These are phyloP conservation scores for Microctenopoma stevenorrisi DNA, from an alignment of 2,797 vertebrate genomes.

Conservation along the genomic window DNA sequence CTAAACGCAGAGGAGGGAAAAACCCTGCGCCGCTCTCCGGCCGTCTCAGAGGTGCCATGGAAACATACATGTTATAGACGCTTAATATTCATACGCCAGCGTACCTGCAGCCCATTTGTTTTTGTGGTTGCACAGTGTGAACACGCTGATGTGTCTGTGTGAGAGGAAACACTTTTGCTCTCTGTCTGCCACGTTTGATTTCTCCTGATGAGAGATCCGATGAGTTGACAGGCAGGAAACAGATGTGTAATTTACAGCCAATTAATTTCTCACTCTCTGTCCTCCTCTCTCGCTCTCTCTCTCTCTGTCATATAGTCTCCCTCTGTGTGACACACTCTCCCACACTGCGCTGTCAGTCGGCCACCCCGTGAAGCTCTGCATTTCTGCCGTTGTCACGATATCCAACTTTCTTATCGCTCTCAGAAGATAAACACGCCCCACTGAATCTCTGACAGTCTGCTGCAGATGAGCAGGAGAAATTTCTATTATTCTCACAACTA, in stretches of 20 bases:
- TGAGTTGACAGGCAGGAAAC: slow-evolving; percentile 81
- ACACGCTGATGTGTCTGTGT: slow-evolving; percentile 15
- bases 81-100: slow-evolving; percentile 6
- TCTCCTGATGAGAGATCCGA: slow-evolving; percentile 67
- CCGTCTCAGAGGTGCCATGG: no score
- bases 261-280: slow-evolving; percentile 71
- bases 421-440: slow-evolving; percentile 47
- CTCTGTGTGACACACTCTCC: slow-evolving; percentile 5
- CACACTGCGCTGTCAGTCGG: slow-evolving; percentile 15
- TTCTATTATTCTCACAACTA: slow-evolving; percentile 43
- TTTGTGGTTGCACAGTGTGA: slow-evolving; percentile 11
- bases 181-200: slow-evolving; percentile 61
- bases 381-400: slow-evolving; percentile 40
- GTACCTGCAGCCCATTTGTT: slow-evolving; percentile 19
- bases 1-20: no score
- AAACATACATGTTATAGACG: neutral
- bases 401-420: slow-evolving; percentile 47
- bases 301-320: neutral
- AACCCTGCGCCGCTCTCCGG: no score
- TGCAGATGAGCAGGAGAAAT: slow-evolving; percentile 14
- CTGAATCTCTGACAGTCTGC: slow-evolving; percentile 35
- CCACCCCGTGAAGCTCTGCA: slow-evolving; percentile 1
- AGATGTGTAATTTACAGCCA: slow-evolving; percentile 85
- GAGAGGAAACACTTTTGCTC: slow-evolving; percentile 11
- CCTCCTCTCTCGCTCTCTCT: slow-evolving; percentile 3